These are phyloP conservation scores for Heliconius sara DNA, from an alignment of 2,888 invertebrate species.

Conservation along the genomic window DNA sequence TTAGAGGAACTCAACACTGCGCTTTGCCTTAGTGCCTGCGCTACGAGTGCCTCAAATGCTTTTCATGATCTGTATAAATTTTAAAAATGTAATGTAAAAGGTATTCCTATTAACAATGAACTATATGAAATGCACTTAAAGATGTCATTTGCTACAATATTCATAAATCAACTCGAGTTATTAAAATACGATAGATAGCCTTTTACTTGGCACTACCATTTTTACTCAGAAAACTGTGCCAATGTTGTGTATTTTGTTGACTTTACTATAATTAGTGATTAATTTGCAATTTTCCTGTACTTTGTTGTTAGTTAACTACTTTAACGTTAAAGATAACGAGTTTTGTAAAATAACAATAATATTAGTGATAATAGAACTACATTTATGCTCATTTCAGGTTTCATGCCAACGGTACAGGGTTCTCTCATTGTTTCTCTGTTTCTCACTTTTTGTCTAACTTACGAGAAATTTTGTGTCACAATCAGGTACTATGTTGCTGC, in stretches of 20 bases:
- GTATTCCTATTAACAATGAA: too few relatives aligned
- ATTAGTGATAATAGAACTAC: background rate
- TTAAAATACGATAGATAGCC: background rate
- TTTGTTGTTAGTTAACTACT: background rate
- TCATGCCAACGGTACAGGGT: background rate
- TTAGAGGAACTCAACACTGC: background rate
- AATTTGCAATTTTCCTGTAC: background rate
- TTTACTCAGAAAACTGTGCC: background rate
- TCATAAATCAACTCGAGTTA: constrained; percentile 2
- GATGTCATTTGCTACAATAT: background rate
- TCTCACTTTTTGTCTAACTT: background rate
- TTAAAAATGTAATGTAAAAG: too few relatives aligned
- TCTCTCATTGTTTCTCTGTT: background rate
- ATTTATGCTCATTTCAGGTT: background rate
- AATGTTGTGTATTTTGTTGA: background rate
- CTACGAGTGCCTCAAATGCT: background rate
- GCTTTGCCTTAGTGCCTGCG: background rate
- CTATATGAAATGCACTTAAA: background rate
- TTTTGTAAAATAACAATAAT: constrained; percentile 1
- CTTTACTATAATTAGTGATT: background rate
- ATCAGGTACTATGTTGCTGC: too few relatives aligned
- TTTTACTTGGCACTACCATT: constrained; percentile 4
- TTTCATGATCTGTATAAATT: too few relatives aligned
- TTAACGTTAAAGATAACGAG: background rate
- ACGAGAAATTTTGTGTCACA: background rate